phyloP scores from a whole-genome alignment of 2,113 vertebrate species.

The Gorilla gorilla region DNA sequence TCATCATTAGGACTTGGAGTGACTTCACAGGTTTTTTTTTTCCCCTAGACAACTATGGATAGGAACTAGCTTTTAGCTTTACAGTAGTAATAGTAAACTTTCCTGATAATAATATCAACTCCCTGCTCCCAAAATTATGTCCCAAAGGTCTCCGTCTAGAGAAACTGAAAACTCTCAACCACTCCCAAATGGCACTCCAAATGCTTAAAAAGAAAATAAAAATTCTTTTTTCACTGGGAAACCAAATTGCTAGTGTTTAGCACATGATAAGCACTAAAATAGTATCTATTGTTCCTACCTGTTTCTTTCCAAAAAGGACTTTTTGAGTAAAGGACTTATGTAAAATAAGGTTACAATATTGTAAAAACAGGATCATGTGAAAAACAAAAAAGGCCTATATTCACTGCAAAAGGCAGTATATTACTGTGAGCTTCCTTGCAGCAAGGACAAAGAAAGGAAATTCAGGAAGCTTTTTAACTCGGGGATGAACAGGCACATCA shows the following conservation, averaged over 20 bases:
- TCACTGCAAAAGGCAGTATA: background rate
- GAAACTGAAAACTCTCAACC: background rate
- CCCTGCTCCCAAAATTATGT: background rate
- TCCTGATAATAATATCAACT: background rate
- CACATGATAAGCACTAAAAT: background rate
- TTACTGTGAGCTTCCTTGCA: constrained; percentile 21
- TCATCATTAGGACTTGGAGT: background rate
- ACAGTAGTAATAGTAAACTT: background rate
- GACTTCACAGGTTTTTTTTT: background rate
- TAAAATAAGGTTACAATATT: background rate
- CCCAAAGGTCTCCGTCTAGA: background rate
- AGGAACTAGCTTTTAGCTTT: constrained; percentile 13
- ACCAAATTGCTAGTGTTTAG: background rate
- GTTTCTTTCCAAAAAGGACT: background rate
- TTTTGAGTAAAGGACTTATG: background rate
- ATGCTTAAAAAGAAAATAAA: constrained; percentile 34
- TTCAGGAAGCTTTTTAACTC: background rate
- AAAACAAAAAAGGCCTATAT: background rate
- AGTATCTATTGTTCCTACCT: background rate
- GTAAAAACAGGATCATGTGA: background rate
- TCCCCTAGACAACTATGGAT: background rate
- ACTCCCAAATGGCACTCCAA: background rate
- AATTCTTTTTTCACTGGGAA: background rate
- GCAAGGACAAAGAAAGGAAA: constrained; percentile 42
- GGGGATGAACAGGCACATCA: background rate